phyloP scores from a whole-genome alignment of 92 coral and sea anemone species.

The Actinernus sp. region DNA sequence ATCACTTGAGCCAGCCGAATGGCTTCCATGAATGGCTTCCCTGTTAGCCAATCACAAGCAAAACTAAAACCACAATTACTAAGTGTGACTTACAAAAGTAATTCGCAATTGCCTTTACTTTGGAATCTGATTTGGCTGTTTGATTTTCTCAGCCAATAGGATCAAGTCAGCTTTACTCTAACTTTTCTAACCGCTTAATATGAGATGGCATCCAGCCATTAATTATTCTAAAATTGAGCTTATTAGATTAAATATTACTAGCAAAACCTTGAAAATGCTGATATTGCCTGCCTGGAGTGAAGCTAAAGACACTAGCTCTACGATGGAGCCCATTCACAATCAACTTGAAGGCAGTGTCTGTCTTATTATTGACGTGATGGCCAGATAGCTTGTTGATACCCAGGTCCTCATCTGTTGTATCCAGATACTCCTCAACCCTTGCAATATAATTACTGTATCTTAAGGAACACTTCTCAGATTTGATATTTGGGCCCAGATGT shows the following conservation, averaged over 20 bases:
- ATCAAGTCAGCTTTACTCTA: too few relatives aligned
- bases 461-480: conserved; percentile 24
- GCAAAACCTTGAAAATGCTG: conserved; percentile 20
- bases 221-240: conserved; percentile 29
- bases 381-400: conserved; percentile 43
- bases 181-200: background rate
- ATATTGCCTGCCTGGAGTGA: conserved; percentile 26
- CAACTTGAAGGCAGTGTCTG: conserved; percentile 47
- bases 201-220: conserved; percentile 47
- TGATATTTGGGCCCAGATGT: conserved; percentile 59
- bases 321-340: conserved; percentile 60
- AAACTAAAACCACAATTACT: too few relatives aligned
- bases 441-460: conserved; percentile 57
- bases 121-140: too few relatives aligned
- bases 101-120: too few relatives aligned
- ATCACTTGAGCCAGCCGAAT: too few relatives aligned
- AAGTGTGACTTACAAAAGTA: too few relatives aligned
- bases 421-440: conserved; percentile 43
- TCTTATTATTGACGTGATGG: conserved; percentile 29
- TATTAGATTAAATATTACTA: background rate
- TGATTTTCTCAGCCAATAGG: too few relatives aligned
- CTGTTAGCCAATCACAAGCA: too few relatives aligned
- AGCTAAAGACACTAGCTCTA: conserved; percentile 51
- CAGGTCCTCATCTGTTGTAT: conserved; percentile 49
- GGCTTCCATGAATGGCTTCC: too few relatives aligned